Base-by-base conservation (phyloP, 2,113 vertebrate genomes). In the Rhagologus leucostigma region DNA sequence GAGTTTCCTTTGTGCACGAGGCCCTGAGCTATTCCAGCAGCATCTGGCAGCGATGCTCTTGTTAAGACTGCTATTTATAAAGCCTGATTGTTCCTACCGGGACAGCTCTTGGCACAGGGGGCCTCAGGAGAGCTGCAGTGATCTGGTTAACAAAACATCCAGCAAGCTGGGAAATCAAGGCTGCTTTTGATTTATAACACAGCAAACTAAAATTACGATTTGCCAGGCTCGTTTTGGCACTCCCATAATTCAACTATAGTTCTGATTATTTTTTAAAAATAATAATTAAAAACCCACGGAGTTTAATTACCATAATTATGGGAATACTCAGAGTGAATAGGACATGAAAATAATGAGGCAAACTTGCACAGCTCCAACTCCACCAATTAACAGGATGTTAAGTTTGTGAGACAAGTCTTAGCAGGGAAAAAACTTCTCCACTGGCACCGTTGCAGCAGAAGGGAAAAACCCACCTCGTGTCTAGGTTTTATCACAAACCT, bases 1-100 rank as follows among this genome's bases (percentile, higher is more conserved):
- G 96, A 96, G 79, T 68, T 95, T 78, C 92, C 95, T 77, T 29
- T 17, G 80, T 75, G 89, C 88, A 86, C 14, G 4, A 94, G 92
- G 30, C 92, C 68, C 83, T 52, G 53, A 57, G 68, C n/a, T 92
- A 59, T 63, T 82, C 33, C 79, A 71, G 95, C 90, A 96, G 93
- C 87, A 92, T 95, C 94, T 95, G 83, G 83, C 91, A 87, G 90
- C 3, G 70, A 93, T 44, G 32, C 50, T 89, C 95, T 74, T 57
- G 88, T 84, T 92, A 91, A 77, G 56, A 70, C 75, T 97, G 86
- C 85, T 91, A 73, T 97, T 98, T 97, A 93, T 97, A 97, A 97
- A 96, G 90, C 55, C 63, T 93, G 78, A 96, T 95, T 97, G 94
- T 78, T 90, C 81, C n/a, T 79, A 90, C 93, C 85, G 94, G 95